Conservation (phyloP, 2,797 vertebrate genomes). For the Rhincodon typus region DNA sequence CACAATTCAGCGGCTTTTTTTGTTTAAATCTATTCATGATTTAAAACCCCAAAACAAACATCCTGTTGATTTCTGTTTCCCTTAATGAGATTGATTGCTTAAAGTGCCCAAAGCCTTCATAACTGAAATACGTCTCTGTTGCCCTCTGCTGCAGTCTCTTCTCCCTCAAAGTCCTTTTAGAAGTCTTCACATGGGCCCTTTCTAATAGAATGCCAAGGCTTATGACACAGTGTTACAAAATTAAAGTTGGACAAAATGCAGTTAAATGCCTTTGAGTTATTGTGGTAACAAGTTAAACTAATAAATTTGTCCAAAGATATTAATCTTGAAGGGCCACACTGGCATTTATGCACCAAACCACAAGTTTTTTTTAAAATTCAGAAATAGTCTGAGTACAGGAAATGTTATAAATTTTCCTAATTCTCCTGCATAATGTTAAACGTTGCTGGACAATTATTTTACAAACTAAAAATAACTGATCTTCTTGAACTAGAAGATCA, state of each 20-base stretch:
- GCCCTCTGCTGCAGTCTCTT: neutral
- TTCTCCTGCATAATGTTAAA: neutral
- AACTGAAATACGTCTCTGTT: neutral
- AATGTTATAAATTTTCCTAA: neutral
- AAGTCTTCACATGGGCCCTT: neutral
- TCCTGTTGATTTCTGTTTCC: neutral
- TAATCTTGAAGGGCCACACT: neutral
- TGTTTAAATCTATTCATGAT: neutral
- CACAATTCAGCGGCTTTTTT: neutral
- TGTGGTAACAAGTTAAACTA: neutral
- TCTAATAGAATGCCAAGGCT: neutral
- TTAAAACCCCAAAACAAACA: neutral
- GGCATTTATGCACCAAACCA: neutral
- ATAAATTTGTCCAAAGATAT: neutral
- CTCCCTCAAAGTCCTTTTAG: neutral
- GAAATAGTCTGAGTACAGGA: neutral
- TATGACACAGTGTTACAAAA: neutral
- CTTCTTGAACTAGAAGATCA: neutral
- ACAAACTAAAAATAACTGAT: neutral
- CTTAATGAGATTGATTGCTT: neutral
- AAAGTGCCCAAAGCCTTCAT: neutral
- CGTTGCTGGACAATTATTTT: neutral
- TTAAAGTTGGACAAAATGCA: neutral
- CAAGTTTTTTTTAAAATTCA: neutral
- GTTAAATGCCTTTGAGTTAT: conserved; percentile 1